Evolutionary conservation across 2,113 vertebrate species (phyloP), one percentile per base, ranked within the genome.

Genomic region (Reinhardtius hippoglossoides): DNA sequence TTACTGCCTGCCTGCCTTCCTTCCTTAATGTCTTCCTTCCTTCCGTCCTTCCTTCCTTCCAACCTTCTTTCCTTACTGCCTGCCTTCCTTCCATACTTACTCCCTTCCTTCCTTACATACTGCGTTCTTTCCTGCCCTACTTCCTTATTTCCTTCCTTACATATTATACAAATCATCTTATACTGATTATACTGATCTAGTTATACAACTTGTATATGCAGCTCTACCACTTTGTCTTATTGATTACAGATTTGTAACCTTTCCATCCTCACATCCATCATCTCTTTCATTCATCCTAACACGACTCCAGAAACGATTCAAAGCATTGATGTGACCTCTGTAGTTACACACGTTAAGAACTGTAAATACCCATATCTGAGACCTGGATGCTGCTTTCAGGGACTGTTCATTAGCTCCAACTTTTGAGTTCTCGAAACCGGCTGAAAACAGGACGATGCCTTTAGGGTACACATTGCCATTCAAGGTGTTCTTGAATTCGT

Each of bases 391-490:
- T 67, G 5, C 44, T 20, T 67, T 60, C 69, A 61, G 15, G 55
- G n/a, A 10, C 55, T 6, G 14, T 40, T 48, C 23, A 15, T 44
- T 31, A 23, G 3, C 20, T 31, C 9, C 18, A 35, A 23, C 7
- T 23, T 70, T 20, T 2, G 0, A 23, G 3, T 58, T 31, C 3
- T 14, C 4, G 2, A 2, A 42, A 42, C 5, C 46, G 20, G 0
- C 21, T 63, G 6, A 62, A 26, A 55, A 23, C n/a, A 2, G 9
- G 54, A 46, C 56, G 64, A 62, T 62, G 23, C 54, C 61, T 73
- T 66, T 50, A 61, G 63, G 48, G 31, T 9, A 54, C 3, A 27
- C n/a, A 5, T 27, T 44, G 3, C 71, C 66, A 83, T 72, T 31
- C 7, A 57, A 42, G 3, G 0, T 21, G 52, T 27, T 44, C 16